A percentile compares a stretch with the other conserved stretches of the same genome.
Evolutionary conservation across 1,140 invertebrate species (phyloP).

Genomic region (Schmidtea mediterranea): DNA sequence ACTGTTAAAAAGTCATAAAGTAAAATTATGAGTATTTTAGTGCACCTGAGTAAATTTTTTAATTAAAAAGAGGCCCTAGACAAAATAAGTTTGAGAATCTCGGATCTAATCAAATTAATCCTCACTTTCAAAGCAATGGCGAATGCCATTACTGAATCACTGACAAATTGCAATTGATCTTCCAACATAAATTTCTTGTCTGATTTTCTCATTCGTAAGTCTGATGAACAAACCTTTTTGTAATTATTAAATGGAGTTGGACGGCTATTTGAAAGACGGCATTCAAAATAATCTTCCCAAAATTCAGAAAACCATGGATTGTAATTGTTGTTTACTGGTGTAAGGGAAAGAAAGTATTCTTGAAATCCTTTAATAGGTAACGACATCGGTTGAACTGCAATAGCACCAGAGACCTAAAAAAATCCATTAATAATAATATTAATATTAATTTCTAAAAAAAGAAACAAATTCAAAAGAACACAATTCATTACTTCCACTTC

Average conservation of each 20-base stretch:
- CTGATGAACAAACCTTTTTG: conserved; percentile 39
- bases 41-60: too few relatives aligned
- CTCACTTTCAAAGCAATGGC: conserved; percentile 52
- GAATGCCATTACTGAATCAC: conserved; percentile 66
- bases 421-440: too few relatives aligned
- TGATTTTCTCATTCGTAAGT: conserved; percentile 20
- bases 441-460: too few relatives aligned
- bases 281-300: conserved; percentile 47
- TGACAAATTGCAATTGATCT: conserved; percentile 64
- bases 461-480: too few relatives aligned
- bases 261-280: conserved; percentile 35
- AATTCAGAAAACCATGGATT: conserved; percentile 84
- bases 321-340: conserved; percentile 51
- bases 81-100: too few relatives aligned
- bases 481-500: too few relatives aligned
- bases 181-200: conserved; percentile 46
- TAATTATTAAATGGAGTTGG: conserved; percentile 50
- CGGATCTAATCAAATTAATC: background rate
- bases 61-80: too few relatives aligned
- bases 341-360: conserved; percentile 55
- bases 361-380: conserved; percentile 57
- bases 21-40: too few relatives aligned
- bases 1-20: too few relatives aligned
- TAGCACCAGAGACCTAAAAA: conserved; percentile 48
- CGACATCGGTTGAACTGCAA: conserved; percentile 63